phyloP scores from a whole-genome alignment of 2,113 vertebrate species.

The Thamnophis sirtalis region DNA sequence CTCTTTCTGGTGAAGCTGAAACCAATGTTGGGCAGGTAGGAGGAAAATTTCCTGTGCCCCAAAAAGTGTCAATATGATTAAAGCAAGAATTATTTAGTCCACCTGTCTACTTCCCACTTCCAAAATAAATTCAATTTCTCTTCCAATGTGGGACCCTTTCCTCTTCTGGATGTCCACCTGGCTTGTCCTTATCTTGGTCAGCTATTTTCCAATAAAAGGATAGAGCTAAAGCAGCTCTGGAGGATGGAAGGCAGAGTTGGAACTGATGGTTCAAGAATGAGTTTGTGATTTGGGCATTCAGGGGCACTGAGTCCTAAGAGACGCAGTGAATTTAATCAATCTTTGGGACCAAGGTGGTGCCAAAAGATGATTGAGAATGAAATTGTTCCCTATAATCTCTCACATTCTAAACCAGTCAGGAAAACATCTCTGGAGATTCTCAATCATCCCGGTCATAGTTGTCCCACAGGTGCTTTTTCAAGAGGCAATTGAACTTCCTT shows the following conservation, averaged over 20 bases:
- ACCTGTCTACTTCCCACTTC: too few species aligned
- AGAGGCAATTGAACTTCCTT: too few species aligned
- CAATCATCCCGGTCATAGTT: too few species aligned
- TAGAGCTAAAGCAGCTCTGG: neutral
- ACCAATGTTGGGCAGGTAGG: neutral
- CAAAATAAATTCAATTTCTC: neutral
- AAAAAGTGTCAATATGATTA: neutral
- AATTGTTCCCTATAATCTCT: neutral
- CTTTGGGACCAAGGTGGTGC: neutral
- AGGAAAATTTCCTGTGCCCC: neutral
- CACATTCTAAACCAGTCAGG: neutral
- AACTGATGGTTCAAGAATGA: neutral
- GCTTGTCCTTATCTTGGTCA: neutral
- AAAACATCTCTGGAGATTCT: neutral
- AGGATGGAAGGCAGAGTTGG: neutral
- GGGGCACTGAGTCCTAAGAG: neutral
- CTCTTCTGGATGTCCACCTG: neutral
- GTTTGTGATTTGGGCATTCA: neutral
- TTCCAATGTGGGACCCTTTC: neutral
- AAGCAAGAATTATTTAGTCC: neutral
- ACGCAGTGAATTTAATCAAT: neutral
- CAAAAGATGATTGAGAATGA: neutral
- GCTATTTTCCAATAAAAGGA: neutral
- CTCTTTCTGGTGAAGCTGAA: neutral
- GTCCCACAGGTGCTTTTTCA: too few species aligned